Base-by-base conservation (phyloP, 1,140 invertebrate genomes). In the Theocolax elegans region DNA sequence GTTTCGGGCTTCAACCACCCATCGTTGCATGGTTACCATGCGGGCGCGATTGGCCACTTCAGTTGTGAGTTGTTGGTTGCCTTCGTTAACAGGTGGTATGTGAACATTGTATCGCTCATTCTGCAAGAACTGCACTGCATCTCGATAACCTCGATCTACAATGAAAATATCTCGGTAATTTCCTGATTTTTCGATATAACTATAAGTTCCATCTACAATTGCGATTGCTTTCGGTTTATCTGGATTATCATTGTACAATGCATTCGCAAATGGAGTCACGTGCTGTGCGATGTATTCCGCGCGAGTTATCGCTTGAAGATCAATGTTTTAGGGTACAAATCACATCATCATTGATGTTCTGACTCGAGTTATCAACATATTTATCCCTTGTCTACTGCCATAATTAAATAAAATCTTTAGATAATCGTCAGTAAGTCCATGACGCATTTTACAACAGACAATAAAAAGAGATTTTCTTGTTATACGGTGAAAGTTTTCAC, bases 201-300 rank as follows among this genome's bases (percentile, higher is more conserved):
- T 63, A 35, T 73, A 73, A 1, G 53, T 69, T 65, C 15, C 54
- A 29, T 69, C 66, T 25, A 31, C 17, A 27, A 58, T 49, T 10
- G 40, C 48, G 21, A 72, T 72, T 6, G 31, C 58, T 17, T 44
- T 51, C 15, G 2, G 21, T 44, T 44, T 49, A 35, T 71, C 44
- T n/a, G 49, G 49, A 6, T 66, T 56, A 54, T 19, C 17, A 38
- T 71, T 71, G 27, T 71, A 71, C 7, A 71, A 21, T 13, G 10
- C 21, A 53, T 71, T 71, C 4, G 69, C 53, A 40, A 71, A 66
- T 17, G 27, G 29, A 29, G 64, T 66, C 10, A 72, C 51, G 21
- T 67, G 64, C 49, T 29, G 7, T 19, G 38, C 35, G 38, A 67
- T 63, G 29, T 31, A 72, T 13, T 54, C 10, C n/a, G 62, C 27